Evolutionary conservation across 1,140 invertebrate genomes (phyloP).

Genomic region (Dufourea novaeangliae): DNA sequence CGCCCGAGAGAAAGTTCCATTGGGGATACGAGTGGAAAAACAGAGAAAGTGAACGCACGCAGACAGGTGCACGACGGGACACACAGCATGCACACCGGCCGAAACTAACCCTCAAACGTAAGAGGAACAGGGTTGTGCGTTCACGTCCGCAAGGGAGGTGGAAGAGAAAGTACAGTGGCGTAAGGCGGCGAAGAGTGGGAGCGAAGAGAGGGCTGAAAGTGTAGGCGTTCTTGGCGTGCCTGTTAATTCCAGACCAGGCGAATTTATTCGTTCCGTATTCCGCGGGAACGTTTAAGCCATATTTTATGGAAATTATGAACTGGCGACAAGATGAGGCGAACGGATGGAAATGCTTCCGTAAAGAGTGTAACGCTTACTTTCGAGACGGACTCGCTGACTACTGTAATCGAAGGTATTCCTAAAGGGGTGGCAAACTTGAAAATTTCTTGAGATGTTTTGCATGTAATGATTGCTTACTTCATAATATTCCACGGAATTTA

Average conservation of each 20-base stretch:
- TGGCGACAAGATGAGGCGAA: not conserved
- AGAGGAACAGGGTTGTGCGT: not conserved
- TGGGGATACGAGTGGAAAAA: slow-evolving; percentile 1
- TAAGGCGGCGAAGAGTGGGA: not conserved
- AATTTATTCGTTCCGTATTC: not conserved
- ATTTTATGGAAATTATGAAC: not conserved
- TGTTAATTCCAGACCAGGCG: not conserved
- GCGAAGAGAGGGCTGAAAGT: slow-evolving; percentile 1
- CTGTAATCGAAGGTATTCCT: not conserved
- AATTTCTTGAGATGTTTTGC: no score
- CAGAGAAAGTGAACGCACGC: slow-evolving; percentile 31
- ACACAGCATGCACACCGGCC: no score
- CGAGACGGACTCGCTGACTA: no score
- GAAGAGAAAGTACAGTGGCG: not conserved
- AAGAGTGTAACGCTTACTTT: no score
- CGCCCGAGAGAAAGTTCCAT: slow-evolving; percentile 13
- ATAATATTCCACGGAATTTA: no score
- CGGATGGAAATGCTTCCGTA: not conserved
- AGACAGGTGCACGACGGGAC: not conserved
- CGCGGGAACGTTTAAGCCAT: not conserved
- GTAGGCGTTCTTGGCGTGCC: slow-evolving; percentile 1
- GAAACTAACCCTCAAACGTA: not conserved
- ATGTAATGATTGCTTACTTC: no score
- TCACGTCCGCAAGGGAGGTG: not conserved
- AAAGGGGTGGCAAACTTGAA: not conserved